These are phyloP conservation scores for Engystomops pustulosus DNA, from an alignment of 2,113 vertebrate genomes.

Conservation along the genomic window DNA sequence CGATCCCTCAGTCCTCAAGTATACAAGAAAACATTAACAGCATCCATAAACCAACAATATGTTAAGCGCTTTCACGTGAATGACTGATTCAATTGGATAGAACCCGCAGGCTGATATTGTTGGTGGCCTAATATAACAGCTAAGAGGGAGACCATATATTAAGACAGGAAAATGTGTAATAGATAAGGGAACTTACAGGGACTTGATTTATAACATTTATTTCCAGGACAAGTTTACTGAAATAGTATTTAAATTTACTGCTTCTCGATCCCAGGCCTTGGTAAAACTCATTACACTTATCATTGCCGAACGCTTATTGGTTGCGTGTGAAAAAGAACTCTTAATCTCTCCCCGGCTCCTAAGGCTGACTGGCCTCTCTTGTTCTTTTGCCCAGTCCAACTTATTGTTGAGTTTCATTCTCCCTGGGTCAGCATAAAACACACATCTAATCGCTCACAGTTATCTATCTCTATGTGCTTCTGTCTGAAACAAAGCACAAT, in stretches of 20 bases:
- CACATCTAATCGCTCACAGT: slow-evolving; percentile 57
- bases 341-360: slow-evolving; percentile 52
- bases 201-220: slow-evolving; percentile 45
- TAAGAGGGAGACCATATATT: slow-evolving; percentile 2
- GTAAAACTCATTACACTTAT: slow-evolving; percentile 56
- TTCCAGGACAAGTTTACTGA: slow-evolving; percentile 46
- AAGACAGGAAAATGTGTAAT: slow-evolving; percentile 16
- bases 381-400: slow-evolving; percentile 45
- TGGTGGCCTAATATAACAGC: neutral
- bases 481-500: slow-evolving; percentile 52
- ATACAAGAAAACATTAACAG: neutral
- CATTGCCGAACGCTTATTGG: slow-evolving; percentile 52
- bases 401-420: slow-evolving; percentile 56
- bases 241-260: slow-evolving; percentile 47
- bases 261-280: slow-evolving; percentile 33
- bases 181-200: slow-evolving; percentile 16
- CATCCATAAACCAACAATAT: slow-evolving; percentile 17
- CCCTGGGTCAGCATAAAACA: slow-evolving; percentile 59
- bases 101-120: neutral
- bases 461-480: slow-evolving; percentile 53
- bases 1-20: slow-evolving; percentile 5
- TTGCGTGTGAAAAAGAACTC: slow-evolving; percentile 27
- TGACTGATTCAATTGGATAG: neutral
- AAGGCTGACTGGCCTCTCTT: slow-evolving; percentile 36
- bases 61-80: neutral